A percentile compares a stretch with the other conserved stretches of the same genome.
phyloP scores from a whole-genome alignment of 2,888 invertebrate genomes.

The Amiota communis region DNA sequence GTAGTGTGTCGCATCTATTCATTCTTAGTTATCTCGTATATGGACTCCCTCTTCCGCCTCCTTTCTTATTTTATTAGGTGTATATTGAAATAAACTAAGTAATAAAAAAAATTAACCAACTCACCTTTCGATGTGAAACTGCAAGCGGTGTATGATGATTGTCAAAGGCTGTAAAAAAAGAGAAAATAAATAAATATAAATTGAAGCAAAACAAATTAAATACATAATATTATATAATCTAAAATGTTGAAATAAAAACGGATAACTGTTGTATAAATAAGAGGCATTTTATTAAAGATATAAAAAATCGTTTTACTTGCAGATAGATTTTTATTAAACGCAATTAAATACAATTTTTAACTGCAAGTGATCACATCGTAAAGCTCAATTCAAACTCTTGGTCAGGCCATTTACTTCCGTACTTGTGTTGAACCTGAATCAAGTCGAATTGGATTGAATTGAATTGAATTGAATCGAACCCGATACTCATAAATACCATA shows the following conservation, averaged over 20 bases:
- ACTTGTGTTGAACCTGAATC: conserved; percentile 12
- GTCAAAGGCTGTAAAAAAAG: conserved; percentile 54
- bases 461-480: background rate
- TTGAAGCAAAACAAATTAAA: conserved; percentile 16
- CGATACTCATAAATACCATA: too few species aligned
- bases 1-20: too few species aligned
- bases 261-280: conserved; percentile 31
- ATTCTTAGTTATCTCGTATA: too few species aligned
- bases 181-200: conserved; percentile 3
- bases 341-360: conserved; percentile 36
- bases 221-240: conserved; percentile 24
- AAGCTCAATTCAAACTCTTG: conserved; percentile 3
- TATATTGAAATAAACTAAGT: too few species aligned
- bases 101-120: conserved; percentile 31
- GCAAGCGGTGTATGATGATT: conserved; percentile 51
- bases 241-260: conserved; percentile 26
- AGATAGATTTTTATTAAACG: conserved; percentile 26
- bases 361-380: background rate
- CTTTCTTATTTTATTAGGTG: too few species aligned
- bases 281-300: conserved; percentile 21
- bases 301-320: conserved; percentile 34
- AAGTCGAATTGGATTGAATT: background rate
- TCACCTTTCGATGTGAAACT: conserved; percentile 60
- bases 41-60: too few species aligned
- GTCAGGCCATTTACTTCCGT: conserved; percentile 19